phyloP scores from a whole-genome alignment of 1,140 invertebrate species.

The Mycetomoellerius zeteki region DNA sequence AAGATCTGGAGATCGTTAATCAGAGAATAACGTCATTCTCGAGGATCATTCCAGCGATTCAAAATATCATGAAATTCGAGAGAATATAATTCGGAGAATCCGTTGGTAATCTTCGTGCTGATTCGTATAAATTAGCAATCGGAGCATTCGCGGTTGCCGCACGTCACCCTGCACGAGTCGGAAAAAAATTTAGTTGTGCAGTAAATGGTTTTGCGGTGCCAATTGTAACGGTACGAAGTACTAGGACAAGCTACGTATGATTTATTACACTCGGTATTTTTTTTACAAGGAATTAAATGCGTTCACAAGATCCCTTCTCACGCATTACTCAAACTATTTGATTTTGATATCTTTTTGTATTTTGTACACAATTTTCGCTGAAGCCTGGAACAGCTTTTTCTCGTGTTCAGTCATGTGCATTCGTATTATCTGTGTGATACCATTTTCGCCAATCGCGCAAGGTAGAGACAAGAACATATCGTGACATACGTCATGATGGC shows the following conservation, averaged over 20 bases:
- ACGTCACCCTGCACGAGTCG: background rate
- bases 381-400: conserved; percentile 85
- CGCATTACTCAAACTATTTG: conserved; percentile 46
- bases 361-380: conserved; percentile 84
- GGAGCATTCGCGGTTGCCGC: conserved; percentile 17
- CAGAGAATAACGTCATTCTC: conserved; percentile 1
- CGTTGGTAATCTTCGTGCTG: background rate
- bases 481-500: conserved; percentile 87
- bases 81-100: conserved; percentile 5
- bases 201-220: background rate
- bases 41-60: background rate
- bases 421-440: conserved; percentile 87
- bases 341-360: conserved; percentile 81
- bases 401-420: conserved; percentile 88
- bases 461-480: conserved; percentile 89
- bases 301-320: conserved; percentile 6
- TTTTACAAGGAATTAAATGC: conserved; percentile 37
- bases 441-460: conserved; percentile 87
- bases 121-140: conserved; percentile 50
- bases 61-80: background rate
- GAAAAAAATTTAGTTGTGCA: background rate
- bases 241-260: conserved; percentile 31
- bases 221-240: conserved; percentile 13
- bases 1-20: conserved; percentile 9
- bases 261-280: conserved; percentile 59